phyloP scores from a whole-genome alignment of 2,797 vertebrate genomes.

The Diglossa cyanea region DNA sequence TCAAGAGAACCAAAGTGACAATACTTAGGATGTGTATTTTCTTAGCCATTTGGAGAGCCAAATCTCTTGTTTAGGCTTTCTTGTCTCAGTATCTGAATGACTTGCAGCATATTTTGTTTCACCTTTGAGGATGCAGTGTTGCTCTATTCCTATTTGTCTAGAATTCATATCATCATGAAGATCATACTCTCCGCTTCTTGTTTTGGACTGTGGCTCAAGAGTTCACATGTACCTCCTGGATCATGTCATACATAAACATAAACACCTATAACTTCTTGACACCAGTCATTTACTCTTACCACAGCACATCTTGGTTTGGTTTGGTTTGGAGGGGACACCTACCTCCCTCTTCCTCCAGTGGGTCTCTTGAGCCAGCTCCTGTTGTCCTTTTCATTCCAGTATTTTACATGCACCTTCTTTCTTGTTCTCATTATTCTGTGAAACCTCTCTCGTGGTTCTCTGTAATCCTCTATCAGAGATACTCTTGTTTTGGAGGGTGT shows the following conservation, averaged over 20 bases:
- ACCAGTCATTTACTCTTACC: neutral
- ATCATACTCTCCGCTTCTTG: neutral
- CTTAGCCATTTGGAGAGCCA: neutral
- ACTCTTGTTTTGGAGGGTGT: neutral
- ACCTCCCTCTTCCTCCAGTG: neutral
- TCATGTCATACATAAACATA: neutral
- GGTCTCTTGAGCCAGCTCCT: neutral
- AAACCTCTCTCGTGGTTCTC: neutral
- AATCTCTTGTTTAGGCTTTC: neutral
- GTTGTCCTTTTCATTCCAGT: neutral
- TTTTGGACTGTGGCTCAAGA: neutral
- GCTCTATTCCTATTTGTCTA: neutral
- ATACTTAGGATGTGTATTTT: neutral
- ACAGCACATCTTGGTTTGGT: neutral
- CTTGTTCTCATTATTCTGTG: neutral
- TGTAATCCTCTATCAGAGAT: neutral
- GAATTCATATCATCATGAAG: neutral
- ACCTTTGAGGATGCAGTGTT: neutral
- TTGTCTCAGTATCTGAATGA: neutral
- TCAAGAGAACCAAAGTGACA: neutral
- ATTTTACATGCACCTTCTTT: neutral
- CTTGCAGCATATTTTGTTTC: neutral
- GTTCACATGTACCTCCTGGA: neutral
- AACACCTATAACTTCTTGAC: neutral
- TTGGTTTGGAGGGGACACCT: neutral